Evolutionary conservation across 2,113 vertebrate species (phyloP).

Genomic region (Sterrhoptilus dennistouni): DNA sequence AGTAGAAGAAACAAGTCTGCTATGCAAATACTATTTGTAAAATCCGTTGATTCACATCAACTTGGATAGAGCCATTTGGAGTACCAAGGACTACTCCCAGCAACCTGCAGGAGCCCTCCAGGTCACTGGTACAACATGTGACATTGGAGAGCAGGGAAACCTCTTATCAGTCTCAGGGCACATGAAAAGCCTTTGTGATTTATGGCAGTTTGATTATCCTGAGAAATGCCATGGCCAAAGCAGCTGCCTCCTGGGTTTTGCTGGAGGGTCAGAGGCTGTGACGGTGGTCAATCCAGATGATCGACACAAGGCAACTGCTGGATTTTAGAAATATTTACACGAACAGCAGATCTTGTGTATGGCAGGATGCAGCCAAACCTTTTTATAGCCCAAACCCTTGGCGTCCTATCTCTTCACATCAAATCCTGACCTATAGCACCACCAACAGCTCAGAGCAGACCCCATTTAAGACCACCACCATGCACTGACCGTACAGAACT

Average conservation of each 20-base stretch:
- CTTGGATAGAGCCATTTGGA: background rate
- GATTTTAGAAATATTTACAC: constrained; percentile 19
- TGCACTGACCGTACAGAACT: background rate
- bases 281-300: background rate
- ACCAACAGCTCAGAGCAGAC: rapidly evolving
- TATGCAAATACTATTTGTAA: background rate
- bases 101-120: background rate
- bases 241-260: constrained; percentile 19
- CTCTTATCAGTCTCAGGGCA: background rate
- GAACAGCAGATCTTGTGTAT: background rate
- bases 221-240: constrained; percentile 22
- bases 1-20: background rate
- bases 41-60: background rate
- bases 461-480: background rate
- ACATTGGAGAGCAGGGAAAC: background rate
- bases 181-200: constrained; percentile 4
- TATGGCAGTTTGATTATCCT: background rate
- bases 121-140: rapidly evolving
- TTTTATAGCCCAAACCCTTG: constrained; percentile 29
- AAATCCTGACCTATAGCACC: background rate
- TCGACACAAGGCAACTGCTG: background rate
- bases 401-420: background rate
- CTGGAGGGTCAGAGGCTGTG: background rate
- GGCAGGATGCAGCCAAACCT: background rate
- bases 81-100: background rate